A percentile compares a stretch with the other conserved stretches of the same genome.
These are phyloP conservation scores for Tringa solitaria DNA, from an alignment of 2,113 vertebrate genomes.

Conservation along the genomic window DNA sequence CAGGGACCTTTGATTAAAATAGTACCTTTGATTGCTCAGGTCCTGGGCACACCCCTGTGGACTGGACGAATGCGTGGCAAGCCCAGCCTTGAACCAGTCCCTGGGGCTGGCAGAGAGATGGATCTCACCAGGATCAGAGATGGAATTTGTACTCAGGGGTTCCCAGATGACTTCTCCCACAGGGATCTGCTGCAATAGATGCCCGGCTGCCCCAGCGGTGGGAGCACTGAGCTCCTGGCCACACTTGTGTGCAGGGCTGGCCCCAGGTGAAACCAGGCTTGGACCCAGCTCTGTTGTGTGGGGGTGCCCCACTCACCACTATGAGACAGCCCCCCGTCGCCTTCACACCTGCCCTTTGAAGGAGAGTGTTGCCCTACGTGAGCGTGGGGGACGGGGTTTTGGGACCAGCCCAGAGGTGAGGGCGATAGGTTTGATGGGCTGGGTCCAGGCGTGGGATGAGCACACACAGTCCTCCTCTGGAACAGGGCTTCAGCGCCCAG, in stretches of 20 bases:
- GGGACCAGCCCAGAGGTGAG: fast-evolving
- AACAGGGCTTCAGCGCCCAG: not conserved
- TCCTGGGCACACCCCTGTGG: not conserved
- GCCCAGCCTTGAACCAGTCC: not conserved
- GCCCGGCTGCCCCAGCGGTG: not conserved
- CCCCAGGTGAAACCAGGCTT: not conserved
- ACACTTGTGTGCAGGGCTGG: fast-evolving
- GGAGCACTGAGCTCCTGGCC: not conserved
- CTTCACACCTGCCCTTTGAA: not conserved
- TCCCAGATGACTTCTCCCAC: not conserved
- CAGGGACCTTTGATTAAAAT: conserved; percentile 19
- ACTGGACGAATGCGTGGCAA: not conserved
- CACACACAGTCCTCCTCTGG: not conserved
- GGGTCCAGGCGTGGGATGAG: not conserved
- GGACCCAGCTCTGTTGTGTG: not conserved
- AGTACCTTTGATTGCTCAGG: not conserved
- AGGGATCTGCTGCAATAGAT: fast-evolving
- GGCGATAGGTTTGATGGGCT: not conserved
- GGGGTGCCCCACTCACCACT: fast-evolving
- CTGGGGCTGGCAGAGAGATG: not conserved
- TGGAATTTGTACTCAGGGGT: not conserved
- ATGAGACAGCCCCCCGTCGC: fast-evolving
- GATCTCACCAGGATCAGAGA: not conserved
- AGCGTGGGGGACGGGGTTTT: fast-evolving
- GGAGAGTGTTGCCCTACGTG: not conserved